phyloP scores from a whole-genome alignment of 2,888 invertebrate species.

The Drosophila kambysellisi region DNA sequence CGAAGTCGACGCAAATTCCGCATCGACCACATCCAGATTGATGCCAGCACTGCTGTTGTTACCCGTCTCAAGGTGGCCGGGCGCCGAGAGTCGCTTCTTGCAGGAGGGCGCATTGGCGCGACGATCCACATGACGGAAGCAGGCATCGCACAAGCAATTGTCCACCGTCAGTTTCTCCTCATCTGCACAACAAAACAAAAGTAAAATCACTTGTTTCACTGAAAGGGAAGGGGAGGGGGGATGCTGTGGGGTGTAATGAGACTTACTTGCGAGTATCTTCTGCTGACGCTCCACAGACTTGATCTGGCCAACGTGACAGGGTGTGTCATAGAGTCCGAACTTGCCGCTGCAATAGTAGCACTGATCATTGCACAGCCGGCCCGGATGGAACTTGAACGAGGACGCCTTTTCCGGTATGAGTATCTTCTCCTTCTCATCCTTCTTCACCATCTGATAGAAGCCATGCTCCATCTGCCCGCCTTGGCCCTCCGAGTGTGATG shows the following conservation, averaged over 20 bases:
- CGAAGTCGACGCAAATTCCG: slow-evolving; percentile 43
- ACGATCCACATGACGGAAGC: slow-evolving; percentile 93
- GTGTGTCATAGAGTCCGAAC: slow-evolving; percentile 94
- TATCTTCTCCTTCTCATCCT: slow-evolving; percentile 86
- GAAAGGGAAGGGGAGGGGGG: neutral
- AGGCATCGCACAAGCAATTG: slow-evolving; percentile 94
- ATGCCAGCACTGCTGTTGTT: slow-evolving; percentile 25
- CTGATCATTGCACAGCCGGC: slow-evolving; percentile 92
- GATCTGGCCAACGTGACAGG: slow-evolving; percentile 94
- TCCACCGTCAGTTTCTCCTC: slow-evolving; percentile 93
- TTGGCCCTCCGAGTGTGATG: slow-evolving; percentile 82
- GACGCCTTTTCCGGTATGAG: slow-evolving; percentile 95
- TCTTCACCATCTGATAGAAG: slow-evolving; percentile 79
- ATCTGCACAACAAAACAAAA: slow-evolving; percentile 85
- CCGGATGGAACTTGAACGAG: slow-evolving; percentile 94
- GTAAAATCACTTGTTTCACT: neutral
- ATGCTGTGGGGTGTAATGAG: neutral
- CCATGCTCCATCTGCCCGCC: slow-evolving; percentile 59
- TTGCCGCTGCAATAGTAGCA: slow-evolving; percentile 95
- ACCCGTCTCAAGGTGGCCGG: slow-evolving; percentile 77
- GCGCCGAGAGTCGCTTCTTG: slow-evolving; percentile 86
- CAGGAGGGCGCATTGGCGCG: slow-evolving; percentile 91
- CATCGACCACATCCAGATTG: slow-evolving; percentile 45
- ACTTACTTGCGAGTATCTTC: slow-evolving; percentile 91
- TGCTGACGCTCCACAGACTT: slow-evolving; percentile 93